phyloP scores from a whole-genome alignment of 2,888 invertebrate species.

The Dolomedes plantarius region DNA sequence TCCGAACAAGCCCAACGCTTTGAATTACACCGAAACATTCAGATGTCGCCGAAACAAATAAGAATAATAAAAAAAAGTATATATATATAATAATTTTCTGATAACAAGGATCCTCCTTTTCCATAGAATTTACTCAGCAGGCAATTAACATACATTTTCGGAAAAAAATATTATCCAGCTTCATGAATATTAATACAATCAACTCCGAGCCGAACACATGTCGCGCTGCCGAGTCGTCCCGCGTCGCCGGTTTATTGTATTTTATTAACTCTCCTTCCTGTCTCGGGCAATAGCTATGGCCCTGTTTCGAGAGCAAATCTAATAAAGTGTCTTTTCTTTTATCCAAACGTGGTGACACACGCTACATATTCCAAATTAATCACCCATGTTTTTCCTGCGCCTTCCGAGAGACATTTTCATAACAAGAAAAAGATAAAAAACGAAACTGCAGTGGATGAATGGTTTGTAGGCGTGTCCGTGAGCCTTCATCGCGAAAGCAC shows the following conservation, averaged over 20 bases:
- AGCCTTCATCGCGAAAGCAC: constrained; percentile 19
- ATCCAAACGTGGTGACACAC: constrained; percentile 7
- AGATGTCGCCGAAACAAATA: too few species aligned
- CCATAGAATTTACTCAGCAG: neutral
- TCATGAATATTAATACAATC: neutral
- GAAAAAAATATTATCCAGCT: neutral
- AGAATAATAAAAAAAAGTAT: too few species aligned
- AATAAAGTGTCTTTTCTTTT: neutral
- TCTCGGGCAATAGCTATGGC: neutral
- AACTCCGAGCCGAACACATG: neutral
- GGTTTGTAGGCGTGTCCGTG: constrained; percentile 7
- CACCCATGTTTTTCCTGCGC: neutral
- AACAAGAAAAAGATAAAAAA: neutral
- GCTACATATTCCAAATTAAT: constrained; percentile 16
- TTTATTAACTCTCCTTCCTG: neutral
- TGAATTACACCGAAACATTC: too few species aligned
- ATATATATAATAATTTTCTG: neutral
- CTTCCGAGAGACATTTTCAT: neutral
- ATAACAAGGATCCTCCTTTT: neutral
- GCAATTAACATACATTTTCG: neutral
- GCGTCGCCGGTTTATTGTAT: neutral
- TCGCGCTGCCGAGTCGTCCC: neutral
- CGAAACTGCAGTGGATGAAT: neutral
- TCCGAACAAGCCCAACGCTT: too few species aligned
- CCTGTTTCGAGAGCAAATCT: neutral